Conservation (phyloP, 2,113 vertebrate species). For the Chloroceryle aenea region DNA sequence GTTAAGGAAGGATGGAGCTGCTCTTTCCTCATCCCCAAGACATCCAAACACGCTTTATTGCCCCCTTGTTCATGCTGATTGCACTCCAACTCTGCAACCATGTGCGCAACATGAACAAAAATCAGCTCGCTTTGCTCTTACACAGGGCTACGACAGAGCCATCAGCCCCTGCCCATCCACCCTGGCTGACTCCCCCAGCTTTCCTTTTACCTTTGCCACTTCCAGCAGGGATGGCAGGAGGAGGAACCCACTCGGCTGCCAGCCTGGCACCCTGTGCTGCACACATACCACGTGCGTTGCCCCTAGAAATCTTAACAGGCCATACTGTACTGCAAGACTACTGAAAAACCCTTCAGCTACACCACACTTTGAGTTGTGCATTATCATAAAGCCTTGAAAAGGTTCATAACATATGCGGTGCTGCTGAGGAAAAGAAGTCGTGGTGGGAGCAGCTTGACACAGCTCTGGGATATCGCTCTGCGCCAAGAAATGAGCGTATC, state of each 20-base stretch:
- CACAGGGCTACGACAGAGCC: neutral
- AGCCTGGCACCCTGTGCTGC: neutral
- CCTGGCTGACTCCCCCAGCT: neutral
- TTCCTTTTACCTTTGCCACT: neutral
- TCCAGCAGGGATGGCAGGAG: neutral
- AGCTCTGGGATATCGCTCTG: neutral
- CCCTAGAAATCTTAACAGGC: neutral
- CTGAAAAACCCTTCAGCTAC: neutral
- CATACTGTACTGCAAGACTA: neutral
- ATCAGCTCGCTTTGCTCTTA: neutral
- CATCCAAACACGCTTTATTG: neutral
- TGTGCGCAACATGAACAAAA: neutral
- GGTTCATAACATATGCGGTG: neutral
- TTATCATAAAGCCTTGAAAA: neutral
- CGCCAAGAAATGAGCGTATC: neutral
- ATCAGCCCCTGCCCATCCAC: neutral
- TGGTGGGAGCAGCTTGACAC: neutral
- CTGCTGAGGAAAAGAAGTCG: neutral
- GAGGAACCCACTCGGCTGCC: neutral
- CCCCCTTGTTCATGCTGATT: neutral
- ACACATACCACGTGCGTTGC: neutral
- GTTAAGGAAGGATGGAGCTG: neutral
- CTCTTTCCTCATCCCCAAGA: neutral
- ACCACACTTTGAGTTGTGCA: rapidly evolving
- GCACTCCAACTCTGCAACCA: neutral